These are phyloP conservation scores for Ophioninae sp. DNA, from an alignment of 2,888 invertebrate species.

Conservation along the genomic window DNA sequence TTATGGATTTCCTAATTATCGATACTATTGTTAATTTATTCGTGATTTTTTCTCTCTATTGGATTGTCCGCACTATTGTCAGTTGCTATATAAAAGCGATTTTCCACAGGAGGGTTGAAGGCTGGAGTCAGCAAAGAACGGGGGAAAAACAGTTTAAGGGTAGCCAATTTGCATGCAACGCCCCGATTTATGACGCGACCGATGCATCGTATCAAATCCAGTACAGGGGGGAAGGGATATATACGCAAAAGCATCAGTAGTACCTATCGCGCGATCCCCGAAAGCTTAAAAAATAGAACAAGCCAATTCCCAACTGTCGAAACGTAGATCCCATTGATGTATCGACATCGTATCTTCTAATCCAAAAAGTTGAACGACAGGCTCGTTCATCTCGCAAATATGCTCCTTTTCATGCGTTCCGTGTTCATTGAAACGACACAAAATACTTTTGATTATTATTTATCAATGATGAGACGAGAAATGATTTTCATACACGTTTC, in stretches of 20 bases:
- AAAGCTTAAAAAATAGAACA: conserved; percentile 39
- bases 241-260: conserved; percentile 26
- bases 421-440: not conserved
- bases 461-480: not conserved
- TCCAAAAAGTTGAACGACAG: conserved; percentile 23
- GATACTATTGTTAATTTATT: too few relatives aligned
- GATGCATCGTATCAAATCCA: conserved; percentile 56
- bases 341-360: conserved; percentile 14
- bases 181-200: conserved; percentile 61
- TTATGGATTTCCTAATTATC: too few relatives aligned
- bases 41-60: not conserved
- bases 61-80: not conserved
- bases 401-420: not conserved
- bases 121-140: conserved; percentile 17
- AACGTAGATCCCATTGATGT: conserved; percentile 12
- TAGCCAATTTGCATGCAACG: conserved; percentile 59
- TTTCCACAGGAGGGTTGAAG: conserved; percentile 38
- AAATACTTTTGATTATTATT: not conserved
- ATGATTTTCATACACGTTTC: not conserved
- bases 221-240: conserved; percentile 34
- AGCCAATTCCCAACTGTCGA: conserved; percentile 15
- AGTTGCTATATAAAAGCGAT: not conserved
- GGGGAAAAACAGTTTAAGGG: conserved; percentile 39
- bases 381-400: conserved; percentile 14
- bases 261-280: conserved; percentile 29